These are phyloP conservation scores for Sphaeridia pumilis DNA, from an alignment of 2,888 invertebrate species.

Conservation along the genomic window DNA sequence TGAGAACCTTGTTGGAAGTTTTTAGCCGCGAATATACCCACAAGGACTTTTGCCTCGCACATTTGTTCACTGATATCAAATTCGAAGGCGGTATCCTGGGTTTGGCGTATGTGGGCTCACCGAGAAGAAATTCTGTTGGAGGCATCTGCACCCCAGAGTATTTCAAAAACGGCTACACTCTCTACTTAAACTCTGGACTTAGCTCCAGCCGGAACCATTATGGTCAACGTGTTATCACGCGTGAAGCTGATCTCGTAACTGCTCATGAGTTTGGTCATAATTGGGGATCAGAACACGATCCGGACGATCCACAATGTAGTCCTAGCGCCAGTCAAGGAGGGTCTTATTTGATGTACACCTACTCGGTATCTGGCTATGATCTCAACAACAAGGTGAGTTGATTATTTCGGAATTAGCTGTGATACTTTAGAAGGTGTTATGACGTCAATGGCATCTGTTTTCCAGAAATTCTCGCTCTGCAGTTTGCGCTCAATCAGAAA, in stretches of 20 bases:
- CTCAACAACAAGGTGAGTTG: slow-evolving; percentile 82
- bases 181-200: slow-evolving; percentile 86
- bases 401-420: too few species aligned
- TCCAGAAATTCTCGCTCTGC: slow-evolving; percentile 86
- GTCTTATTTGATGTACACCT: slow-evolving; percentile 92
- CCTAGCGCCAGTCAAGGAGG: slow-evolving; percentile 90
- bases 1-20: slow-evolving; percentile 77
- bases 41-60: slow-evolving; percentile 91
- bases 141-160: slow-evolving; percentile 95
- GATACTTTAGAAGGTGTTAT: too few species aligned
- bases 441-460: too few species aligned
- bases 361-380: slow-evolving; percentile 91
- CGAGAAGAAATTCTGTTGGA: slow-evolving; percentile 81
- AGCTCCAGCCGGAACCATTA: slow-evolving; percentile 92
- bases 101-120: slow-evolving; percentile 90
- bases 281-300: slow-evolving; percentile 97
- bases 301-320: slow-evolving; percentile 88
- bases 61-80: slow-evolving; percentile 90
- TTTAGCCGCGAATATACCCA: slow-evolving; percentile 88
- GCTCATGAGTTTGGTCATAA: slow-evolving; percentile 96
- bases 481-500: slow-evolving; percentile 83
- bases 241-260: slow-evolving; percentile 91
- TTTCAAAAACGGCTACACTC: slow-evolving; percentile 82
- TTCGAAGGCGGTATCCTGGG: slow-evolving; percentile 94
- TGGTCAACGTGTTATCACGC: slow-evolving; percentile 84